Evolutionary conservation across 2,797 vertebrate genomes (phyloP).

Genomic region (Sebastes matsubarae): DNA sequence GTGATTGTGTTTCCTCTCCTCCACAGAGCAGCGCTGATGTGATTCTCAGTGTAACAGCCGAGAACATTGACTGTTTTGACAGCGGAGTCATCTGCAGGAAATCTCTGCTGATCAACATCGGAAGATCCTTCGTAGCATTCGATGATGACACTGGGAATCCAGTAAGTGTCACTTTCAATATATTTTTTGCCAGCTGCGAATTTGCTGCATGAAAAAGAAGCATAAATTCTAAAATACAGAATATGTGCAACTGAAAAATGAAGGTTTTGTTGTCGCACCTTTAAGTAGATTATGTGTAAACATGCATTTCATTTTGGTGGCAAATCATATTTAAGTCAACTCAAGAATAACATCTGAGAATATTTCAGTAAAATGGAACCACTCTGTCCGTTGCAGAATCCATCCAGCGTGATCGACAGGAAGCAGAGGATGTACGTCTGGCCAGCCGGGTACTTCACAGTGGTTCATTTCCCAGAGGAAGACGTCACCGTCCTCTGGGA

Average conservation of each 20-base stretch:
- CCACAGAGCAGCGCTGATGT: conserved; percentile 85
- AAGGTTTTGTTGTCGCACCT: neutral
- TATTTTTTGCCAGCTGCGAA: neutral
- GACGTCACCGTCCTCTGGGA: conserved; percentile 94
- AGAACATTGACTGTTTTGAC: conserved; percentile 93
- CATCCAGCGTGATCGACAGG: conserved; percentile 86
- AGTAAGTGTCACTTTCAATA: conserved; percentile 76
- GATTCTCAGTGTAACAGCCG: conserved; percentile 85
- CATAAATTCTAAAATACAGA: neutral
- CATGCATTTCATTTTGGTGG: neutral
- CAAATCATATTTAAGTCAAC: neutral
- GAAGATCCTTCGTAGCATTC: conserved; percentile 87
- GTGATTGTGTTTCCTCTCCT: conserved; percentile 3
- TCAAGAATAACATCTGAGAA: neutral
- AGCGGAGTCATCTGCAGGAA: conserved; percentile 92
- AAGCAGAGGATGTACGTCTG: conserved; percentile 87
- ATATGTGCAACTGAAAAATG: neutral
- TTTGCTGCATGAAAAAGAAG: neutral
- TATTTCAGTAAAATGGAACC: neutral
- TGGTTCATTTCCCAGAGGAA: conserved; percentile 89
- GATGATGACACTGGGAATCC: conserved; percentile 90
- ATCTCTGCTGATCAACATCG: conserved; percentile 86
- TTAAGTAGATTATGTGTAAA: neutral
- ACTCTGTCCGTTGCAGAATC: conserved; percentile 78
- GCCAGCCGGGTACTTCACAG: conserved; percentile 91